Conservation (phyloP, 2,113 vertebrate genomes). For the Acinonyx jubatus region DNA sequence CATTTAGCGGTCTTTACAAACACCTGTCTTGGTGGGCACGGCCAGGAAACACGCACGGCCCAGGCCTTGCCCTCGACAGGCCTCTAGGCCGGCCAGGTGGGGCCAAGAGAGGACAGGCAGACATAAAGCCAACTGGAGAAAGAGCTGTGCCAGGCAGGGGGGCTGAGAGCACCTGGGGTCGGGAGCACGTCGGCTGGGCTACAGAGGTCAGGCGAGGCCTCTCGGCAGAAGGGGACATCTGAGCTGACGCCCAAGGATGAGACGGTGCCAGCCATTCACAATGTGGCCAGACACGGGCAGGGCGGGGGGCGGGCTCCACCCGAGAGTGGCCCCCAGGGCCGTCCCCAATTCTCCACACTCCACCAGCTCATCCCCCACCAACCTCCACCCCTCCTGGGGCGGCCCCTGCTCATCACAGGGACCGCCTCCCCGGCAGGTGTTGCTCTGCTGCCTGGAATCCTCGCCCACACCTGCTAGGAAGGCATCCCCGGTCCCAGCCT, state of each 20-base stretch:
- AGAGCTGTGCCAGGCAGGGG: no score
- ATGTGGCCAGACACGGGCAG: not conserved
- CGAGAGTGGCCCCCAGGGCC: not conserved
- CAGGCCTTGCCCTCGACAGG: not conserved
- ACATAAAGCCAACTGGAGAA: not conserved
- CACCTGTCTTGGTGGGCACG: no score
- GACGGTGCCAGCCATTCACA: not conserved
- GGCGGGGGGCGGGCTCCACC: not conserved
- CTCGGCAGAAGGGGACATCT: not conserved
- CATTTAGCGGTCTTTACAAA: not conserved
- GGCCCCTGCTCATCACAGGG: accelerated
- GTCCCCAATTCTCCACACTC: not conserved
- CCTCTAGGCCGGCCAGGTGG: accelerated
- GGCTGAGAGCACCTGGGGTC: accelerated
- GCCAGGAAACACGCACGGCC: not conserved
- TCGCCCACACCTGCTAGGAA: not conserved
- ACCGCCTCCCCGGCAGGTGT: accelerated
- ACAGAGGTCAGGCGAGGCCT: accelerated
- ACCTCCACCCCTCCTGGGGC: not conserved
- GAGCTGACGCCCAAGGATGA: not conserved
- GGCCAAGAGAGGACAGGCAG: not conserved
- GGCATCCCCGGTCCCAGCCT: accelerated
- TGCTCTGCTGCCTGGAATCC: not conserved
- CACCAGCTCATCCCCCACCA: not conserved
- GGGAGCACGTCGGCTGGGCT: not conserved